Evolutionary conservation across 2,797 vertebrate species (phyloP).

Genomic region (Typhlichthys subterraneus): DNA sequence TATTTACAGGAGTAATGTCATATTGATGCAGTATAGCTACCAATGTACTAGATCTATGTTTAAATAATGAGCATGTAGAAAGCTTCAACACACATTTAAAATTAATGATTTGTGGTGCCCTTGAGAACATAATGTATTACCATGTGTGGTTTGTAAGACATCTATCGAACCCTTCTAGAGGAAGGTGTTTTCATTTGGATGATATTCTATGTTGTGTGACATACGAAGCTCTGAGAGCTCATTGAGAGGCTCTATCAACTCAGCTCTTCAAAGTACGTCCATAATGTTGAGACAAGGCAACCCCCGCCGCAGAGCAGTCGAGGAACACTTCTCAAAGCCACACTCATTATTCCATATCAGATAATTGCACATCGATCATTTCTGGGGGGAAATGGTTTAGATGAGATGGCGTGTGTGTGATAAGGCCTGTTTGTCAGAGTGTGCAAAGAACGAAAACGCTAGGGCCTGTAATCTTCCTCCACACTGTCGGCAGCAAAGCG

Average conservation of each 20-base stretch:
- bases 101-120: background rate
- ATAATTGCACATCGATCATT: slow-evolving; percentile 80
- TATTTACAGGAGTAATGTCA: background rate
- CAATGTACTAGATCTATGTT: background rate
- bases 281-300: slow-evolving; percentile 60
- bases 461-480: slow-evolving; percentile 70
- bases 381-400: slow-evolving; percentile 73
- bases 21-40: background rate
- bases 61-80: background rate
- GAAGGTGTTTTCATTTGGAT: background rate
- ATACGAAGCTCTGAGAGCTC: background rate
- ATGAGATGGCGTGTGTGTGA: slow-evolving; percentile 67
- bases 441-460: slow-evolving; percentile 62
- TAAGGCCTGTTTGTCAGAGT: slow-evolving; percentile 67
- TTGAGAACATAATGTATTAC: background rate
- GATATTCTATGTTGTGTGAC: background rate
- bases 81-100: background rate
- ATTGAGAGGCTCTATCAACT: slow-evolving; percentile 39
- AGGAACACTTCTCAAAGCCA: slow-evolving; percentile 70
- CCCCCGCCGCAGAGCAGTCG: slow-evolving; percentile 59
- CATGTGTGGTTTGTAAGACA: background rate
- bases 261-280: slow-evolving; percentile 52
- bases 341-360: slow-evolving; percentile 76
- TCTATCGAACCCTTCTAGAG: background rate
- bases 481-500: slow-evolving; percentile 46